Evolutionary conservation across 2,797 vertebrate genomes (phyloP).

Genomic region (Thripadectes ignobilis): DNA sequence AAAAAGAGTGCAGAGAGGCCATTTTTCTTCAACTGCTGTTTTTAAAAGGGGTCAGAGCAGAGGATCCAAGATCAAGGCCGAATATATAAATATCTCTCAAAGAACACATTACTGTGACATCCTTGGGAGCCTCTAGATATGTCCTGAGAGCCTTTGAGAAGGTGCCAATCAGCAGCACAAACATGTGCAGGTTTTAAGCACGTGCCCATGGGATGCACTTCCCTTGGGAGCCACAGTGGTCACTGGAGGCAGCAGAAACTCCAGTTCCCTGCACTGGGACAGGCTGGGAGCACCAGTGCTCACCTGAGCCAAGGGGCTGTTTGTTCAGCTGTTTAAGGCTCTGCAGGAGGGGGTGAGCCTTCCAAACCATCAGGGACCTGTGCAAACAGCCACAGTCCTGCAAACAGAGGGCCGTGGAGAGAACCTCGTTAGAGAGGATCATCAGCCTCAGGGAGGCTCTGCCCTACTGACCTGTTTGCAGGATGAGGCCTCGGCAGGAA

Average conservation of each 20-base stretch:
- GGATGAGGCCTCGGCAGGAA: not conserved
- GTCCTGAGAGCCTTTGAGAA: not conserved
- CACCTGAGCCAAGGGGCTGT: not conserved
- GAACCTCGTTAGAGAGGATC: not conserved
- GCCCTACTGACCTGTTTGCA: not conserved
- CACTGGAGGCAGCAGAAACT: not conserved
- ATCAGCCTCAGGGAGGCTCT: not conserved
- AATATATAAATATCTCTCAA: not conserved
- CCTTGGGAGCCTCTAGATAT: not conserved
- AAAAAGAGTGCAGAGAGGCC: not conserved
- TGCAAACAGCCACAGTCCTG: not conserved
- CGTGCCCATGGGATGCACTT: accelerated
- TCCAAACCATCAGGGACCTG: not conserved
- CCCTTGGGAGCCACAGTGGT: accelerated
- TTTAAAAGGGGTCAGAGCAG: slow-evolving; percentile 22
- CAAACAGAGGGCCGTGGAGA: not conserved
- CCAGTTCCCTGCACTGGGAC: not conserved
- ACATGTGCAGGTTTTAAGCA: accelerated
- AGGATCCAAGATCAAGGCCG: not conserved
- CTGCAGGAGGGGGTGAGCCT: not conserved
- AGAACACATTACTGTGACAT: not conserved
- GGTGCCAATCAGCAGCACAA: not conserved
- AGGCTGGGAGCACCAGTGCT: not conserved
- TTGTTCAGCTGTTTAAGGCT: not conserved
- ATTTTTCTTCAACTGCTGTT: not conserved